Conservation (phyloP, 2,797 vertebrate genomes). For the Pangasius larnaudii region DNA sequence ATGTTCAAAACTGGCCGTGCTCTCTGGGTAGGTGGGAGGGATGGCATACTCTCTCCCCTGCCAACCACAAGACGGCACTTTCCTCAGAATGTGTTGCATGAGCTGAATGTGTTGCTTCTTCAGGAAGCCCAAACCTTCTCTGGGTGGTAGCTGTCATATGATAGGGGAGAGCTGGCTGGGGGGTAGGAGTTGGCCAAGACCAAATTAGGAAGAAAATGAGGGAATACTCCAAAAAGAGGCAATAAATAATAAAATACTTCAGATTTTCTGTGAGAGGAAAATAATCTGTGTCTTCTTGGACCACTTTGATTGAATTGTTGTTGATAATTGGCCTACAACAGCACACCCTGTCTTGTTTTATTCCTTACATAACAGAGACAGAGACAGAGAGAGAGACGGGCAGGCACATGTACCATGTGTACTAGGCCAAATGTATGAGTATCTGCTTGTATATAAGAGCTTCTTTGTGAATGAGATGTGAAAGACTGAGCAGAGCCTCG, state of each 20-base stretch:
- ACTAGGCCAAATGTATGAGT: background rate
- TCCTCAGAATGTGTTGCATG: background rate
- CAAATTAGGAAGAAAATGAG: background rate
- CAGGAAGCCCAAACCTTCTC: background rate
- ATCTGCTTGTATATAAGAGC: background rate
- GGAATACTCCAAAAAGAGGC: background rate
- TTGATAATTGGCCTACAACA: background rate
- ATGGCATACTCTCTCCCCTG: background rate
- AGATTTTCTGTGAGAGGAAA: background rate
- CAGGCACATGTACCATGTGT: background rate
- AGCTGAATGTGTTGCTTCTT: background rate
- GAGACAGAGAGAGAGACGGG: background rate
- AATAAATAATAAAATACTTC: background rate
- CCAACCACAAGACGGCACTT: background rate
- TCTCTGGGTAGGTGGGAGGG: background rate
- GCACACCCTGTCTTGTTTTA: background rate
- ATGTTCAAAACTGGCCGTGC: background rate
- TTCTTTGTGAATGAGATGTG: background rate
- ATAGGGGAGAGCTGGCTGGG: background rate
- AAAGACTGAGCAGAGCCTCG: background rate
- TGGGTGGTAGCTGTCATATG: background rate
- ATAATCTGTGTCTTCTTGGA: background rate
- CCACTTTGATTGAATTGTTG: background rate
- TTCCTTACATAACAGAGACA: background rate
- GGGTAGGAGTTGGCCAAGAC: background rate